These are phyloP conservation scores for Alviniconcha strummeri DNA, from an alignment of 2,888 invertebrate species.

Conservation along the genomic window DNA sequence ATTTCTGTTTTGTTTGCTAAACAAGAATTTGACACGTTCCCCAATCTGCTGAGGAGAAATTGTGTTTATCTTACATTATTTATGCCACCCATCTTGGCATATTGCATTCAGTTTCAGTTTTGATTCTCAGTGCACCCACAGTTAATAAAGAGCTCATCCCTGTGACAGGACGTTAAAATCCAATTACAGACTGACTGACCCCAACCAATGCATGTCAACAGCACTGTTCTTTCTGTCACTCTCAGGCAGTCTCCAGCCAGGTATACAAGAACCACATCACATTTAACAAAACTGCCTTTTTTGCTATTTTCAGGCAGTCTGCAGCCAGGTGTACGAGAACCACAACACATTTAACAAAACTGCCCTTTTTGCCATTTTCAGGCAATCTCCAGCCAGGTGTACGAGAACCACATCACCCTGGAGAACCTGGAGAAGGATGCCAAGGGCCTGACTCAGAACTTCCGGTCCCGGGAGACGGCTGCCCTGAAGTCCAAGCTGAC, in stretches of 20 bases:
- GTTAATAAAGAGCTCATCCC: too few relatives aligned
- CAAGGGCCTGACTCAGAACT: constrained; percentile 79
- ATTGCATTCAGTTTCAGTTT: too few relatives aligned
- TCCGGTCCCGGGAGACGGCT: constrained; percentile 79
- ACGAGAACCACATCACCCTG: constrained; percentile 84
- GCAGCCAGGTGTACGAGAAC: constrained; percentile 85
- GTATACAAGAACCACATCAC: constrained; percentile 85
- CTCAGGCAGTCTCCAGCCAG: constrained; percentile 82
- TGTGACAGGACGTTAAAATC: too few relatives aligned
- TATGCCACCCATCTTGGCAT: too few relatives aligned
- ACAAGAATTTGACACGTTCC: too few relatives aligned
- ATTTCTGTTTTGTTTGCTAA: too few relatives aligned
- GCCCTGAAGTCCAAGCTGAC: constrained; percentile 85
- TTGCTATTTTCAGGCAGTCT: constrained; percentile 77
- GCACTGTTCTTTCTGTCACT: too few relatives aligned
- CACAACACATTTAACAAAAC: constrained; percentile 81
- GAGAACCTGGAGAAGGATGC: constrained; percentile 86
- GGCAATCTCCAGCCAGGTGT: constrained; percentile 84
- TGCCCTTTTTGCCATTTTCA: constrained; percentile 60
- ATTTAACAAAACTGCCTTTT: constrained; percentile 76
- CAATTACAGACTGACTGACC: too few relatives aligned
- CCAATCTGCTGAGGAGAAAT: too few relatives aligned
- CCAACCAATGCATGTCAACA: too few relatives aligned
- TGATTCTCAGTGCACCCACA: too few relatives aligned
- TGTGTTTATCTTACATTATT: too few relatives aligned